Evolutionary conservation across 2,113 vertebrate species (phyloP).

Genomic region (Aldabrachelys gigantea): DNA sequence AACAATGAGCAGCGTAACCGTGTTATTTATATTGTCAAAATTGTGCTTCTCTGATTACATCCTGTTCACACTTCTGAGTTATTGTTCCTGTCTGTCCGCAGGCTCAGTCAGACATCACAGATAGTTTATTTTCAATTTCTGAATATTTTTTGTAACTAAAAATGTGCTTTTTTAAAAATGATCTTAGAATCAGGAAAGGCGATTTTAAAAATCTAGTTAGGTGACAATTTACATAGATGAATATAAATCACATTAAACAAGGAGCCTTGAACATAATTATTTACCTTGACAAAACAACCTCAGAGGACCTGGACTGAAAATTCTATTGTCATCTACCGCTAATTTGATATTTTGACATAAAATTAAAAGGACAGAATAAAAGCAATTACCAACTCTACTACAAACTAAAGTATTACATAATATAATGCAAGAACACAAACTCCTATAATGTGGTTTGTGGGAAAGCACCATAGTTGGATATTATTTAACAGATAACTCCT

Average conservation of each 20-base stretch:
- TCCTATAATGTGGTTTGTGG: background rate
- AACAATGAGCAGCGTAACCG: background rate
- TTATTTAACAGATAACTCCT: background rate
- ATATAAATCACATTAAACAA: background rate
- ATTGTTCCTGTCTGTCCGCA: background rate
- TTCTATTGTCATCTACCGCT: background rate
- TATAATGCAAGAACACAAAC: background rate
- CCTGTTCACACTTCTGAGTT: background rate
- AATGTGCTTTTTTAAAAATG: background rate
- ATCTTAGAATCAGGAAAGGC: background rate
- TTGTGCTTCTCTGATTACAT: background rate
- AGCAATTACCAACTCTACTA: background rate
- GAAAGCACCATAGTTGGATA: background rate
- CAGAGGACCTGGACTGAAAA: background rate
- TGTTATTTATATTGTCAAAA: background rate
- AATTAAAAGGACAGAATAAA: background rate
- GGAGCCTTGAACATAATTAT: background rate
- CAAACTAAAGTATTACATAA: background rate
- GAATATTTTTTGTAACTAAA: background rate
- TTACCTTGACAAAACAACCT: background rate
- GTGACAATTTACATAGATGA: background rate
- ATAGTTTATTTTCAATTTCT: background rate
- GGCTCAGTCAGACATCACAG: background rate
- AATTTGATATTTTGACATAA: background rate
- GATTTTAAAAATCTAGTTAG: background rate